A percentile compares a stretch with the other conserved stretches of the same genome.
Evolutionary conservation across 2,888 invertebrate species (phyloP).

Genomic region (Polydrusus cervinus): DNA sequence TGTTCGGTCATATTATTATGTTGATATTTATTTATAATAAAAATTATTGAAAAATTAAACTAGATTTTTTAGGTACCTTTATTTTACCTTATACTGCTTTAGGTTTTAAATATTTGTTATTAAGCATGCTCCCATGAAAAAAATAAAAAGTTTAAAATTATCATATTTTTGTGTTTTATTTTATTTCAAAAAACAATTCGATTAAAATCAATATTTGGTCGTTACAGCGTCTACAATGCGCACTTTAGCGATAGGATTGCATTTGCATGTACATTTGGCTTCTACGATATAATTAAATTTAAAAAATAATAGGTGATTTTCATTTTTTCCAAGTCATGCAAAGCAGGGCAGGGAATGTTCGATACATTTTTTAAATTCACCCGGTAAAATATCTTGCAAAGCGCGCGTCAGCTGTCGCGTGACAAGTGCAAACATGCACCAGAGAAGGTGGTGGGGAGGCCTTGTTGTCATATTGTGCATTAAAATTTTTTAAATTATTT

Average conservation of each 20-base stretch:
- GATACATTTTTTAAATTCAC: background rate
- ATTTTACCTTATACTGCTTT: conserved; percentile 34
- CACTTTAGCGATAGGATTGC: too few relatives aligned
- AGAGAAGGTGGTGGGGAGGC: background rate
- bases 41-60: conserved; percentile 28
- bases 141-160: conserved; percentile 33
- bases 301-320: too few relatives aligned
- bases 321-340: too few relatives aligned
- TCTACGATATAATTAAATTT: too few relatives aligned
- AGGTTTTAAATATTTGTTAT: conserved; percentile 38
- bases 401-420: conserved; percentile 18
- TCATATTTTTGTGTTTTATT: background rate
- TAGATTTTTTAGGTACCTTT: conserved; percentile 34
- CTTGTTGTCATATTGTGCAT: background rate
- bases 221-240: too few relatives aligned
- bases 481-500: too few relatives aligned
- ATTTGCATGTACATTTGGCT: too few relatives aligned
- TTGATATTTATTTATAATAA: conserved; percentile 50
- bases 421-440: conserved; percentile 12
- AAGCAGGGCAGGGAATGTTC: too few relatives aligned
- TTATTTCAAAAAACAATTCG: background rate
- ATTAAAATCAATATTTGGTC: too few relatives aligned
- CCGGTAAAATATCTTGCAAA: conserved; percentile 11
- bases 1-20: conserved; percentile 28
- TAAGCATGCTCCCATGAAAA: conserved; percentile 33